Percentiles rank a stretch among this genome's conserved stretches.
phyloP scores from a whole-genome alignment of 2,888 invertebrate genomes.

The Sarcophaga variegata region DNA sequence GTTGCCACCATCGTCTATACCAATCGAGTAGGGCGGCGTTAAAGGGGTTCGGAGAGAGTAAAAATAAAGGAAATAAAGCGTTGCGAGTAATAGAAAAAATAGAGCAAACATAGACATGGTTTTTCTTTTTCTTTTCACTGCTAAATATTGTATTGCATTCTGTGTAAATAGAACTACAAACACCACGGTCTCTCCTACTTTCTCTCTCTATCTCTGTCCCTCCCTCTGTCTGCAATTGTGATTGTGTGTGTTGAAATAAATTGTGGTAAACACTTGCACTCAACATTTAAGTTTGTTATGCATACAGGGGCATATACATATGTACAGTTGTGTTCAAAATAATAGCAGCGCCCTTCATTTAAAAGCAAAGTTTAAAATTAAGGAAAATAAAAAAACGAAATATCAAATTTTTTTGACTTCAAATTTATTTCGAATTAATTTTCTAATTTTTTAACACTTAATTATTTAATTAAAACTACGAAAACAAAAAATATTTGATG shows the following conservation, averaged over 20 bases:
- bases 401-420: too few relatives aligned
- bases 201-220: background rate
- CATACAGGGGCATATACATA: background rate
- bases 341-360: too few relatives aligned
- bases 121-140: background rate
- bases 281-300: background rate
- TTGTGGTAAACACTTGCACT: constrained; percentile 10
- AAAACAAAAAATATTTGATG: too few relatives aligned
- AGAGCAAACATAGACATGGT: background rate
- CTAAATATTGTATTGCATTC: too few relatives aligned
- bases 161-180: too few relatives aligned
- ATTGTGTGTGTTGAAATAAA: background rate
- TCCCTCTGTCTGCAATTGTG: background rate
- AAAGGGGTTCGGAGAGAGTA: background rate
- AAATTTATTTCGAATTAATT: too few relatives aligned
- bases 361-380: too few relatives aligned
- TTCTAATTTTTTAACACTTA: too few relatives aligned
- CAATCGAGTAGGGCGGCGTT: too few relatives aligned
- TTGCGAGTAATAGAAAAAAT: background rate
- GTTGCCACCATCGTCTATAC: background rate
- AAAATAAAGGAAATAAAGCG: background rate
- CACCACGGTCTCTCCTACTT: background rate
- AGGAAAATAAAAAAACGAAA: too few relatives aligned
- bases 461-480: too few relatives aligned
- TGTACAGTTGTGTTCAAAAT: too few relatives aligned